These are phyloP conservation scores for Reticulitermes lucifugus DNA, from an alignment of 2,888 invertebrate genomes.

Conservation along the genomic window DNA sequence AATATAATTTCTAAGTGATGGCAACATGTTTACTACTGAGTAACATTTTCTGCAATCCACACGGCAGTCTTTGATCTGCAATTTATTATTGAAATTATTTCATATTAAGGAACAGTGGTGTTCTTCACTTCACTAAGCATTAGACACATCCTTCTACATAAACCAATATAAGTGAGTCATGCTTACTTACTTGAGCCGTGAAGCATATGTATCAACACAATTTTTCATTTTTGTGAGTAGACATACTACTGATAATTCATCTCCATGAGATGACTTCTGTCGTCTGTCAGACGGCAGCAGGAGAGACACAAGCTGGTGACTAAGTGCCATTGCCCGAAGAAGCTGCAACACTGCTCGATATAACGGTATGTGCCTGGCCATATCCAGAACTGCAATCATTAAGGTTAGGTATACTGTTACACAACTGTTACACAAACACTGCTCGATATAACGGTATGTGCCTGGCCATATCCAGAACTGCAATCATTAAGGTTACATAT, in stretches of 20 bases:
- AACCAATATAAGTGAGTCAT: no score
- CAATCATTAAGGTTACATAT: not conserved
- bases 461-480: slow-evolving; percentile 94
- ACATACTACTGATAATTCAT: slow-evolving; percentile 77
- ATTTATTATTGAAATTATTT: no score
- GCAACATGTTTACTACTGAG: no score
- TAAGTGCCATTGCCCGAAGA: slow-evolving; percentile 80
- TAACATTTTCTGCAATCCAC: no score
- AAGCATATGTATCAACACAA: slow-evolving; percentile 93
- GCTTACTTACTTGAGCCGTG: slow-evolving; percentile 77
- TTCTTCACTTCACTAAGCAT: no score
- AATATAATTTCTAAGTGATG: no score
- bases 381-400: slow-evolving; percentile 80
- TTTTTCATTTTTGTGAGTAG: slow-evolving; percentile 88
- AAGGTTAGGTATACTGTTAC: not conserved
- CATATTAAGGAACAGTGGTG: no score
- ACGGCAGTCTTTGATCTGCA: no score
- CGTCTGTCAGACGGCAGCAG: slow-evolving; percentile 68
- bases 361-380: slow-evolving; percentile 95
- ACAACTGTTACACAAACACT: slow-evolving; percentile 66
- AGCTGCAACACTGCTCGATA: slow-evolving; percentile 88
- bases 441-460: slow-evolving; percentile 94
- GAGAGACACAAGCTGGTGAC: slow-evolving; percentile 70
- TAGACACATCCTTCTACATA: no score
- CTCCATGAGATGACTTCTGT: slow-evolving; percentile 57